Evolutionary conservation across 2,888 invertebrate species (phyloP).

Genomic region (Coenonympha glycerion): DNA sequence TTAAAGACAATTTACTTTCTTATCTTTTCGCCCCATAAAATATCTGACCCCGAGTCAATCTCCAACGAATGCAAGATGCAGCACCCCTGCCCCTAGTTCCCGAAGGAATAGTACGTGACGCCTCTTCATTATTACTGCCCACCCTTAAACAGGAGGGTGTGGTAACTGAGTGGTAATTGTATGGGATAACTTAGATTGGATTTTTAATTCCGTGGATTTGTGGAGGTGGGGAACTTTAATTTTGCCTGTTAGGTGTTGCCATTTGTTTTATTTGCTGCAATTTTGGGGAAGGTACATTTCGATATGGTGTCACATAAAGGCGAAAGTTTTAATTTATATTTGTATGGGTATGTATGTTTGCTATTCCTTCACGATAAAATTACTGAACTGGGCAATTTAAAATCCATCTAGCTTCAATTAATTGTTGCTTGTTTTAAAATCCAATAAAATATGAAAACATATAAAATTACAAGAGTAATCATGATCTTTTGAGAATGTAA

Average conservation of each 20-base stretch:
- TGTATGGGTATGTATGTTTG: too few species aligned
- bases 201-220: slow-evolving; percentile 59
- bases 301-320: too few species aligned
- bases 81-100: slow-evolving; percentile 38
- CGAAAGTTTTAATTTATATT: too few species aligned
- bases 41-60: slow-evolving; percentile 29
- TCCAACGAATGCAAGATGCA: slow-evolving; percentile 40
- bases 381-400: too few species aligned
- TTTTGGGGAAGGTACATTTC: neutral
- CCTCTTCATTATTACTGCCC: slow-evolving; percentile 49
- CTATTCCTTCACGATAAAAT: too few species aligned
- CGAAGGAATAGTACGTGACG: slow-evolving; percentile 48
- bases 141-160: slow-evolving; percentile 52
- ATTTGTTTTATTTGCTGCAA: slow-evolving; percentile 1
- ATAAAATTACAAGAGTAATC: too few species aligned
- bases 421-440: too few species aligned
- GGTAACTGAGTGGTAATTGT: slow-evolving; percentile 70
- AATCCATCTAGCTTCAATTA: too few species aligned
- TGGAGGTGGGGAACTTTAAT: slow-evolving; percentile 23
- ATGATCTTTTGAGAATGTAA: too few species aligned
- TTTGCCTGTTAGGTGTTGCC: slow-evolving; percentile 9
- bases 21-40: slow-evolving; percentile 19
- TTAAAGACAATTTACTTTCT: slow-evolving; percentile 21
- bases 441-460: too few species aligned
- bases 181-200: slow-evolving; percentile 74